These are phyloP conservation scores for Protomyctophum bolini DNA, from an alignment of 2,113 vertebrate species.

Conservation along the genomic window DNA sequence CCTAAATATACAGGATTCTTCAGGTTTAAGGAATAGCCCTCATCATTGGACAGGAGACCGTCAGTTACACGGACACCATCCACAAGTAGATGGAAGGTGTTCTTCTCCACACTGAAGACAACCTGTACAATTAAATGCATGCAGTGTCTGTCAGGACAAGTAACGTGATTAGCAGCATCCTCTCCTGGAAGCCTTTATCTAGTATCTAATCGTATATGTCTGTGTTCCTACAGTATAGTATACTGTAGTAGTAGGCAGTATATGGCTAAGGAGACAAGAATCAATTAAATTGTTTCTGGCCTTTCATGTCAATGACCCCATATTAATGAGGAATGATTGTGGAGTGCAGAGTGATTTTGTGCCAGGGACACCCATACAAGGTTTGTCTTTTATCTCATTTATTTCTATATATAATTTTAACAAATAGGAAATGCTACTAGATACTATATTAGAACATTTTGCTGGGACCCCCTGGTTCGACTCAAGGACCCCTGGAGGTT, in stretches of 20 bases:
- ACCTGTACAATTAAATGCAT: conserved; percentile 71
- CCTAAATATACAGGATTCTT: conserved; percentile 78
- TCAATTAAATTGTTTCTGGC: background rate
- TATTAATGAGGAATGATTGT: too few relatives aligned
- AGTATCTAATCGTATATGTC: too few relatives aligned
- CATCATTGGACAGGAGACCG: conserved; percentile 57
- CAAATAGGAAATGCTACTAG: too few relatives aligned
- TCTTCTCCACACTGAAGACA: conserved; percentile 73
- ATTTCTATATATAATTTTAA: too few relatives aligned
- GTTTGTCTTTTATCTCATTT: too few relatives aligned
- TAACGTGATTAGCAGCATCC: background rate
- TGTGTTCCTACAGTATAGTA: too few relatives aligned
- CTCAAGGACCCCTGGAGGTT: too few relatives aligned
- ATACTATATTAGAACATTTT: too few relatives aligned
- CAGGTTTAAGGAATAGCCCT: conserved; percentile 64
- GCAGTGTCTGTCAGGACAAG: background rate
- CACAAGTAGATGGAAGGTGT: conserved; percentile 74
- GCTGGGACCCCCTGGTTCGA: too few relatives aligned
- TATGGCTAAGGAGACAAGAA: background rate
- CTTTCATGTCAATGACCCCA: background rate
- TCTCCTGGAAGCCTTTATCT: background rate
- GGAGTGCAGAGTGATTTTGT: too few relatives aligned
- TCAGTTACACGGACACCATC: conserved; percentile 81
- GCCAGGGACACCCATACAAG: too few relatives aligned
- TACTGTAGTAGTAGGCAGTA: too few relatives aligned